Evolutionary conservation across 1,140 invertebrate genomes (phyloP), one percentile per base, ranked within the genome.

Genomic region (Ceratina japonica): DNA sequence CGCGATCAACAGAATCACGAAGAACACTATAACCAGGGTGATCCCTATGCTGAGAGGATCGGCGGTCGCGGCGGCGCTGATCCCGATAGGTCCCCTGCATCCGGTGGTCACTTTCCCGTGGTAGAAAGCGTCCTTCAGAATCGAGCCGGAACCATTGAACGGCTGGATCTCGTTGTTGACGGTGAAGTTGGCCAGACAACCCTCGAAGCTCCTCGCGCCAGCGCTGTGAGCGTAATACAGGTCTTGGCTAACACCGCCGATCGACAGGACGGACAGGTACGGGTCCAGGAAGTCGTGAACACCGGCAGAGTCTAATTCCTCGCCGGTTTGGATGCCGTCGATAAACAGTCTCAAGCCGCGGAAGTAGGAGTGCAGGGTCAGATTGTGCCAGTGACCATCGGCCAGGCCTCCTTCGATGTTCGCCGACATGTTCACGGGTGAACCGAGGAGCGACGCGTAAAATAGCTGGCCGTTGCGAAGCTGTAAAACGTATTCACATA

Each of bases 201-300:
- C 98, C 90, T 96, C 95, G 90, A 98, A 98, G 85, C 92, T 93
- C 22, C 92, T 91, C 16, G 94, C 89, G 18, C 90, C 85, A 72
- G 93, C 92, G 77, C 93, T 91, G 66, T 75, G 87, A 64, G 93
- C 88, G 89, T 93, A 93, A 86, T 95, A 95, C 8, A 92, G 87
- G 69, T 93, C 93, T 49, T 89, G 86, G 81, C 93, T 93, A 0
- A 94, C 93, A 20, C 97, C 97, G 31, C 97, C 97, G 62, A 98
- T 88, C 0, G 95, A 95, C 2, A 98, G 87, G 5, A 94, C 93
- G 0, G 97, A 97, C 12, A 98, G 91, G 88, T 98, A 98, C 2
- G 97, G 97, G 91, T 98, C 97, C 12, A 98, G 92, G 89, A 98
- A 98, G 88, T 98, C 97, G 88, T 98, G 97, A 1, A 97, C 96